These are phyloP conservation scores for Gasterosteus nipponicus DNA, from an alignment of 2,113 vertebrate genomes.

Conservation along the genomic window DNA sequence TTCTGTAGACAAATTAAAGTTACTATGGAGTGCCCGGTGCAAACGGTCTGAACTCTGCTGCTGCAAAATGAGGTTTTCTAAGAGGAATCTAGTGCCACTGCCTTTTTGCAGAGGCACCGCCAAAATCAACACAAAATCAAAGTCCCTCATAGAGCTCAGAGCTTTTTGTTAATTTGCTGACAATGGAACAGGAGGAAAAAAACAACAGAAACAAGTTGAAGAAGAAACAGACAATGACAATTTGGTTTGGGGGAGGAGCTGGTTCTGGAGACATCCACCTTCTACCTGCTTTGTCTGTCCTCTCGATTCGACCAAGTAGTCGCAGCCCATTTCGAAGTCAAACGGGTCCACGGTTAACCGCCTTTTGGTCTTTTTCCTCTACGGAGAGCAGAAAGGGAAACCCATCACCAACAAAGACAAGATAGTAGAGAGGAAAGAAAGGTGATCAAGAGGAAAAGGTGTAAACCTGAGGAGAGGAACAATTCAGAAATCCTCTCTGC, in stretches of 20 bases:
- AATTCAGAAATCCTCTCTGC: neutral
- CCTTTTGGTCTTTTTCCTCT: conserved; percentile 87
- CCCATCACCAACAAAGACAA: conserved; percentile 39
- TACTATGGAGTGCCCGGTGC: neutral
- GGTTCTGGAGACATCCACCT: neutral
- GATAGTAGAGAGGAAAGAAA: neutral
- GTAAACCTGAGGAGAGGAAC: neutral
- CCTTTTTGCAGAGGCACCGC: neutral
- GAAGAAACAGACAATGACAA: neutral
- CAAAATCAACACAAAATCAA: neutral
- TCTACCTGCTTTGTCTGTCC: conserved; percentile 74
- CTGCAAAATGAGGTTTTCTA: neutral
- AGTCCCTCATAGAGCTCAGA: neutral
- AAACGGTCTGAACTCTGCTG: neutral
- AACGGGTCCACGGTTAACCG: conserved; percentile 86
- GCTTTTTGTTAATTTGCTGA: neutral
- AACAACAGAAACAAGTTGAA: neutral
- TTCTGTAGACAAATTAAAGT: neutral
- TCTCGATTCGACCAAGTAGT: conserved; percentile 75
- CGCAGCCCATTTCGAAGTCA: conserved; percentile 86
- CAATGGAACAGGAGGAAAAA: neutral
- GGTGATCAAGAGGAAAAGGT: neutral
- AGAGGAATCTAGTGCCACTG: neutral
- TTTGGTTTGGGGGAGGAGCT: neutral
- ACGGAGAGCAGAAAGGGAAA: conserved; percentile 40